Evolutionary conservation across 2,797 vertebrate genomes (phyloP), one percentile per base, ranked within the genome.

Genomic region (Alosa sapidissima): DNA sequence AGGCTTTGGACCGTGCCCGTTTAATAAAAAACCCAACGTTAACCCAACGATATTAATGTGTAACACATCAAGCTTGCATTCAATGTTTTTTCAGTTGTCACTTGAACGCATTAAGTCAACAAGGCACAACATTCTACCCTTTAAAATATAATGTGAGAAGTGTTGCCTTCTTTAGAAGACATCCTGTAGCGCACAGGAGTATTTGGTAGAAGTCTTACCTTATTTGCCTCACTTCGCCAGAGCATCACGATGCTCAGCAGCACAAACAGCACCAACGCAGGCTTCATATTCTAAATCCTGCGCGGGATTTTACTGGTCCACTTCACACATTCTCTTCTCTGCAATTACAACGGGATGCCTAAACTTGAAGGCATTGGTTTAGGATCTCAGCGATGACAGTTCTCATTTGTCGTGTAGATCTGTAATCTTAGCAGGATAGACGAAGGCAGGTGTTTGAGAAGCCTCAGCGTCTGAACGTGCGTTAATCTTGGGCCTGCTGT

Each of bases 241-340:
- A 78, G 41, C 36, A 78, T 78, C 72, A 16, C 36, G 41, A 41
- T 78, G 6, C 72, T 47, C 41, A 78, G 41, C 36, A 78, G 1
- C 41, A 45, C 72, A 21, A 78, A 19, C 16, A 47, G 14, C 72
- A 78, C 14, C 72, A 75, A 13, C 16, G 41, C 19, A 10, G 24
- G 5, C 41, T 78, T 78, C 72, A 78, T 78, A 45, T 78, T 78
- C 5, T 78, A 78, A 78, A 47, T 47, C 33, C 33, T 75, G 68
- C 33, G 33, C 68, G 68, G 68, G 14, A 47, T 78, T 47, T 19
- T 78, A 36, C 28, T 36, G 65, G 4, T 41, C 5, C 65, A 0
- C 72, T 16, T 21, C 14, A 19, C 41, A 21, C 14, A 2, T 28
- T 28, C 36, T 78, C 72, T 47, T 78, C 72, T 19, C 36, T 78